Conservation (phyloP, 1,140 invertebrate genomes). For the Octopus sinensis region DNA sequence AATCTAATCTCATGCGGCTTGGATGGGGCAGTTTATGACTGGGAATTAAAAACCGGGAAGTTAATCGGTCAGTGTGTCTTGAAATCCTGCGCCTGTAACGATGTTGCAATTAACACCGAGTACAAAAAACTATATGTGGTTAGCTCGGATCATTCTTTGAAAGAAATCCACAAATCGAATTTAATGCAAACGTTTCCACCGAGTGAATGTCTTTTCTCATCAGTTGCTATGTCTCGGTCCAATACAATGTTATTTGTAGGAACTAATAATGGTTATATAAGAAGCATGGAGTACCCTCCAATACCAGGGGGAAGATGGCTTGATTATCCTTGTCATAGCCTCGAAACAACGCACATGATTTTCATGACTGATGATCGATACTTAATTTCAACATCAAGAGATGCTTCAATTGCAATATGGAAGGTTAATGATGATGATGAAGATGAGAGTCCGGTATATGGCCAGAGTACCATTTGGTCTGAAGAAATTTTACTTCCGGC, state of each 20-base stretch:
- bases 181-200: background rate
- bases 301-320: too few relatives aligned
- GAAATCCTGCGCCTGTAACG: background rate
- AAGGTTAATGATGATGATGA: background rate
- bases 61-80: background rate
- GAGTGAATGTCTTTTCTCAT: background rate
- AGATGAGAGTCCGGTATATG: background rate
- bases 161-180: background rate
- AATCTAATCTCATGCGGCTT: background rate
- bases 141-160: background rate
- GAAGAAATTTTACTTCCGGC: background rate
- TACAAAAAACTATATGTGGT: background rate
- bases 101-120: background rate
- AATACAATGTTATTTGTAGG: background rate
- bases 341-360: background rate
- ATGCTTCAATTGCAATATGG: background rate
- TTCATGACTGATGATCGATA: background rate
- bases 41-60: background rate
- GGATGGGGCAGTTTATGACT: background rate
- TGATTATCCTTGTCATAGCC: background rate
- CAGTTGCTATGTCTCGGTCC: background rate
- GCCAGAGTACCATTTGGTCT: background rate
- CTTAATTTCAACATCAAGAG: background rate
- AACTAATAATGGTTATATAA: background rate
- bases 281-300: background rate